phyloP scores from a whole-genome alignment of 2,113 vertebrate genomes.

The Lophius piscatorius region DNA sequence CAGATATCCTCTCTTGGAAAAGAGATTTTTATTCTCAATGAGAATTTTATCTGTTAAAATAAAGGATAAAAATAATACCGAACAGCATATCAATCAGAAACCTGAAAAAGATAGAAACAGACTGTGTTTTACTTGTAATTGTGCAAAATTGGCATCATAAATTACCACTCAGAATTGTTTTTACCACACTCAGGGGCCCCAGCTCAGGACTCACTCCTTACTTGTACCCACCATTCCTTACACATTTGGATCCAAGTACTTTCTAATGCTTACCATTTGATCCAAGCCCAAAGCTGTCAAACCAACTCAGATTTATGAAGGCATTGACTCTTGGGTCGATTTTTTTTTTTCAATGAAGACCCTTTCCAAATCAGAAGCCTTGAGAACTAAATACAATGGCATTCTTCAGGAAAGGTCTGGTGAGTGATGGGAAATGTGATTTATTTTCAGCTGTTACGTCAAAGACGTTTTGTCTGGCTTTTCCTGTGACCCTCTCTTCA shows the following conservation, averaged over 20 bases:
- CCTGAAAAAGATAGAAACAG: too few relatives aligned
- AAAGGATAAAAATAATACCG: too few relatives aligned
- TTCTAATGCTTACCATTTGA: not conserved
- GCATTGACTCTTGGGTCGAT: not conserved
- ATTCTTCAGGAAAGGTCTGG: conserved; percentile 46
- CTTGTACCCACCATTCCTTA: not conserved
- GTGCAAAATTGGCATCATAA: too few relatives aligned
- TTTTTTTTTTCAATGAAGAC: not conserved
- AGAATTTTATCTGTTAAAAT: too few relatives aligned
- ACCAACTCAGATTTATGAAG: not conserved
- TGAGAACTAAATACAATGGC: conserved; percentile 47
- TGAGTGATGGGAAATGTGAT: conserved; percentile 53
- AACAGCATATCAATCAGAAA: too few relatives aligned
- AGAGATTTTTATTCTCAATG: too few relatives aligned
- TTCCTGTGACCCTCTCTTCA: conserved; percentile 63
- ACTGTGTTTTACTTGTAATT: too few relatives aligned
- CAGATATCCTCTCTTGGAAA: too few relatives aligned
- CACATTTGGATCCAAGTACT: not conserved
- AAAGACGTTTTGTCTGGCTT: conserved; percentile 60
- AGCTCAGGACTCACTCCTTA: too few relatives aligned
- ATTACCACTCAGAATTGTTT: too few relatives aligned
- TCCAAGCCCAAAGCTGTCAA: not conserved
- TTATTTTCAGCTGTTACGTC: conserved; percentile 63
- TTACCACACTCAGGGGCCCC: too few relatives aligned
- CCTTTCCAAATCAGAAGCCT: conserved; percentile 15